A percentile compares a stretch with the other conserved stretches of the same genome.
These are phyloP conservation scores for Pocillopora damicornis DNA, from an alignment of 64 coral and sea anemone genomes.

Conservation along the genomic window DNA sequence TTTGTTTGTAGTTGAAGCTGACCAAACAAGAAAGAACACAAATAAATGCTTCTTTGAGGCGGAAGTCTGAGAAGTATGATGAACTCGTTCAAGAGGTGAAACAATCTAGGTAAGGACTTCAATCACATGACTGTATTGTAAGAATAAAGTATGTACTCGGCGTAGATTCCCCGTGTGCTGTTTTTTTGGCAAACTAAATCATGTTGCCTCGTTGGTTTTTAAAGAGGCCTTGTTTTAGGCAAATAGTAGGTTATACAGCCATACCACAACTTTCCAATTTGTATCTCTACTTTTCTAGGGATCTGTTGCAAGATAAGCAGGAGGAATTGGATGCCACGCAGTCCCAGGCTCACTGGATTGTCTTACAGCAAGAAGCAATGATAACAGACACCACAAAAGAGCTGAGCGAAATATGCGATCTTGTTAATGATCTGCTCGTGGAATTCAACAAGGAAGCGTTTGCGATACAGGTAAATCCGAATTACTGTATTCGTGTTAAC, in stretches of 20 bases:
- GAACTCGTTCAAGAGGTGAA: conserved; percentile 60
- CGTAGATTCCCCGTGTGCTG: no score
- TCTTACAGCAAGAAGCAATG: conserved; percentile 75
- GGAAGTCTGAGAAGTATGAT: conserved; percentile 49
- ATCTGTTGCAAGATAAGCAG: conserved; percentile 76
- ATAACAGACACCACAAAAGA: conserved; percentile 66
- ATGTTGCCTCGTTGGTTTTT: no score
- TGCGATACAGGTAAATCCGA: neutral
- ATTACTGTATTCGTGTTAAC: neutral
- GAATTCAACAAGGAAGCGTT: conserved; percentile 21
- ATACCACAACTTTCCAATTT: no score
- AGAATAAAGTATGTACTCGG: no score
- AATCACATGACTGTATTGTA: neutral
- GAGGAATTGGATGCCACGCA: conserved; percentile 89
- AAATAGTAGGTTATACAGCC: no score
- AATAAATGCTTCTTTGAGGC: conserved; percentile 49
- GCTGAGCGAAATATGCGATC: conserved; percentile 51
- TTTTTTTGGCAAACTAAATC: no score
- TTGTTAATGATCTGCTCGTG: conserved; percentile 54
- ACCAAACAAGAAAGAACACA: conserved; percentile 30
- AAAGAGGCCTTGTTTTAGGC: no score
- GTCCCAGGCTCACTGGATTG: conserved; percentile 85
- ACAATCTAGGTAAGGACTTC: conserved; percentile 52
- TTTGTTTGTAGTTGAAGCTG: conserved; percentile 11
- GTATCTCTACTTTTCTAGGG: conserved; percentile 12